Conservation (phyloP, 2,797 vertebrate genomes). For the Eospalax fontanierii region DNA sequence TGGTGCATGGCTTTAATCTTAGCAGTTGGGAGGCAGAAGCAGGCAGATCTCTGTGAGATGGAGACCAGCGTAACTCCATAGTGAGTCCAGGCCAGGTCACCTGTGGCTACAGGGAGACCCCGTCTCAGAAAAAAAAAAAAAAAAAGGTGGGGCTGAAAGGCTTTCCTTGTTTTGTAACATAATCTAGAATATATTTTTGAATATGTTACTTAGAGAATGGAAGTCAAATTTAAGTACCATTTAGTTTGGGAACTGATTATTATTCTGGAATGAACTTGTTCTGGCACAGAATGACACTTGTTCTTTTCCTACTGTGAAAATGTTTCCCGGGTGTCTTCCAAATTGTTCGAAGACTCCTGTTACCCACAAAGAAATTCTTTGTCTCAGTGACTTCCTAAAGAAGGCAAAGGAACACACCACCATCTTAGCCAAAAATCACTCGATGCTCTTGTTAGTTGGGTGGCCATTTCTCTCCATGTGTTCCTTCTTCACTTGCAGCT, state of each 20-base stretch:
- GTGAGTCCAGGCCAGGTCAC: no score
- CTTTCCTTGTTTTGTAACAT: slow-evolving; percentile 13
- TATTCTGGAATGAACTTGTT: neutral
- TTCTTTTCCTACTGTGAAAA: neutral
- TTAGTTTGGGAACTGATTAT: slow-evolving; percentile 24
- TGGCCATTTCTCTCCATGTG: neutral
- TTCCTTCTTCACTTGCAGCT: slow-evolving; percentile 40
- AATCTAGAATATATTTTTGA: neutral
- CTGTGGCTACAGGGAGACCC: no score
- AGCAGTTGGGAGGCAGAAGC: no score
- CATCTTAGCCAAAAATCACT: neutral
- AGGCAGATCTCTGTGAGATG: no score
- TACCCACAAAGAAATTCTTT: slow-evolving; percentile 16
- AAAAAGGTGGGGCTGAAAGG: neutral
- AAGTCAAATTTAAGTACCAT: slow-evolving; percentile 33
- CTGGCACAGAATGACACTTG: neutral
- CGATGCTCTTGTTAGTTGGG: neutral
- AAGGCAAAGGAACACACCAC: neutral
- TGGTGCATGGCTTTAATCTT: no score
- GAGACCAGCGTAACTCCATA: no score
- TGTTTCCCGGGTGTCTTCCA: slow-evolving; percentile 23
- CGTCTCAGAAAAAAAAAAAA: no score
- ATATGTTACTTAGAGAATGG: slow-evolving; percentile 31
- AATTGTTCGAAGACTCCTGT: slow-evolving; percentile 4
- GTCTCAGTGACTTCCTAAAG: slow-evolving; percentile 19